These are phyloP conservation scores for Mus minutoides DNA, from an alignment of 2,797 vertebrate species.

Conservation along the genomic window DNA sequence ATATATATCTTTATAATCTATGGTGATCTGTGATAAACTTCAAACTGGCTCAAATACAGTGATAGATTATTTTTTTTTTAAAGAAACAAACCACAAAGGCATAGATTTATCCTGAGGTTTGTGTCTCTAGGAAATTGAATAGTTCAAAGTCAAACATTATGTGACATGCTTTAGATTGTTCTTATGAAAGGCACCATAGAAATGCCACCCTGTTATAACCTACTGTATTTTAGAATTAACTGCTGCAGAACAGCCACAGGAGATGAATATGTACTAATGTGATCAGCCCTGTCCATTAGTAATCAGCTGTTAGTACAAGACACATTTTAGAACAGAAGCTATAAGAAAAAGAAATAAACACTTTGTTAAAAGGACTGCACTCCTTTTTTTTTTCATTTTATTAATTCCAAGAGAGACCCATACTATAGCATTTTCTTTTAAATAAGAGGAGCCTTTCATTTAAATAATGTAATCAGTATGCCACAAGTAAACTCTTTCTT, in stretches of 20 bases:
- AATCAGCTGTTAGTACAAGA: constrained; percentile 79
- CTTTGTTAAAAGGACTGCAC: constrained; percentile 74
- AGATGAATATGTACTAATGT: constrained; percentile 81
- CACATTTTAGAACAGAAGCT: constrained; percentile 67
- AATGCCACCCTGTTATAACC: constrained; percentile 83
- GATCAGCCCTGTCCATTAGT: constrained; percentile 82
- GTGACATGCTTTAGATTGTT: constrained; percentile 83
- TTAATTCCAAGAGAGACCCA: constrained; percentile 76
- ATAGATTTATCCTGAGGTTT: constrained; percentile 83
- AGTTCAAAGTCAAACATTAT: constrained; percentile 84
- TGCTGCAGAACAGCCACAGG: constrained; percentile 68
- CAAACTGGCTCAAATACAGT: constrained; percentile 70
- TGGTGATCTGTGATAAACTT: constrained; percentile 82
- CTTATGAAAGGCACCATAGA: constrained; percentile 83
- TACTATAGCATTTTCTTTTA: constrained; percentile 85
- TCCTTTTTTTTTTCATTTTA: constrained; percentile 58
- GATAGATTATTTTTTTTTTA: constrained; percentile 67
- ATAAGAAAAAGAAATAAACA: constrained; percentile 85
- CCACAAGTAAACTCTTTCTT: constrained; percentile 87
- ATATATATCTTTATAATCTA: constrained; percentile 77
- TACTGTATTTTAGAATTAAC: constrained; percentile 85
- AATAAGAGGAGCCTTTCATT: constrained; percentile 86
- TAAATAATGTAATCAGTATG: constrained; percentile 88
- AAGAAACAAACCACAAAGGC: constrained; percentile 64
- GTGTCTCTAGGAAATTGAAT: constrained; percentile 74